Base-by-base conservation (phyloP, 2,888 invertebrate species). In the Endotricha flammealis region DNA sequence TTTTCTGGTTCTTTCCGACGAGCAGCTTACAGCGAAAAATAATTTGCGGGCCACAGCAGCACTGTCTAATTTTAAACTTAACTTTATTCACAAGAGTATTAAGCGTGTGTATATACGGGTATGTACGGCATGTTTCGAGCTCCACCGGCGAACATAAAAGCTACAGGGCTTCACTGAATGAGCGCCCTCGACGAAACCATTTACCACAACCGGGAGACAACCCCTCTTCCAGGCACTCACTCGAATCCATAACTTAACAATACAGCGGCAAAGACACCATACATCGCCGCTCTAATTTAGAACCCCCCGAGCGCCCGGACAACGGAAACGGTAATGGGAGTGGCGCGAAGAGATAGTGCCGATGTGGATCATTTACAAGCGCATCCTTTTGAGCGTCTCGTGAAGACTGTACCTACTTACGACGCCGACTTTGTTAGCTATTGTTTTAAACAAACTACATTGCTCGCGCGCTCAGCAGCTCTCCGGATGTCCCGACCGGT, bases 371-470 rank as follows among this genome's bases (percentile, higher is more conserved):
- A 41, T 38, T 39, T 39, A 39, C 38, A 32, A 37, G 39, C 38
- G 36, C 41, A 37, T 42, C 42, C 44, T 45, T 51, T 38, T 38
- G 41, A 42, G 53, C 46, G 44, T 37, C 50, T 57, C 55, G 47
- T 58, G 56, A 62, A 61, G 53, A 56, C 54, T 50, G 49, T 36
- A 54, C 56, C 58, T 58, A 61, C 62, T 62, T 56, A 57, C 45
- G 54, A 43, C 46, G 50, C 48, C 32, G 42, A 44, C 44, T 41
- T 46, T 44, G 44, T 48, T 44, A 47, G 50, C 52, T 61, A 64
- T 70, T 73, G 71, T 69, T 66, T 63, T 54, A 53, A 61, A 64
- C 59, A 60, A 58, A 65, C 57, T 62, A 63, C 68, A 71, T 68
- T 64, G 69, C 72, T 58, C 46, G 59, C 49, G 50, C 41, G 47